Evolutionary conservation across 64 coral and sea anemone genomes (phyloP).

Genomic region (Hydrozoanthus tunicans): DNA sequence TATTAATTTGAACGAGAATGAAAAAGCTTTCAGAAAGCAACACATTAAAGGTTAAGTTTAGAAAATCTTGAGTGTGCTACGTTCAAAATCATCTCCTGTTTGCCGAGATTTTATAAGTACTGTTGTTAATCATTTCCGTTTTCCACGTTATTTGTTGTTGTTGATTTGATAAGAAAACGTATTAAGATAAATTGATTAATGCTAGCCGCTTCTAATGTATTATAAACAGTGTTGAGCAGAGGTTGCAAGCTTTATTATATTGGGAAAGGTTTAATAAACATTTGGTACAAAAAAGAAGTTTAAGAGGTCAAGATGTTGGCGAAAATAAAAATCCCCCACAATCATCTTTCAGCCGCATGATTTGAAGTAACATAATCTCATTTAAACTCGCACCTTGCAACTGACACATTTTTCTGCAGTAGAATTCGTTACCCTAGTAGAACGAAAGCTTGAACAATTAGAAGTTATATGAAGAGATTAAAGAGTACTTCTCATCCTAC

Average conservation of each 20-base stretch:
- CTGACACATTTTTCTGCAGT: slow-evolving; percentile 9
- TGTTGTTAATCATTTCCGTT: slow-evolving; percentile 37
- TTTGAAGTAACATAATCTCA: neutral
- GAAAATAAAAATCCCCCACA: neutral
- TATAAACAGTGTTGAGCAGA: slow-evolving; percentile 12
- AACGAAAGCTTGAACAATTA: neutral
- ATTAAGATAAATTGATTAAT: slow-evolving; percentile 31
- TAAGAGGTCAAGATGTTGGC: neutral
- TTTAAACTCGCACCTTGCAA: neutral
- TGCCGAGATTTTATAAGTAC: neutral
- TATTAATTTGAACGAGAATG: neutral
- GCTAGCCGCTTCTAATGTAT: slow-evolving; percentile 3
- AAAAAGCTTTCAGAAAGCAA: neutral
- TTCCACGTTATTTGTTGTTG: neutral
- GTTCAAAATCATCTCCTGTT: neutral
- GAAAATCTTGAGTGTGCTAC: too few relatives aligned
- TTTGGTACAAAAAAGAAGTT: neutral
- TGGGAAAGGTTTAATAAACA: neutral
- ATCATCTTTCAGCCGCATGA: neutral
- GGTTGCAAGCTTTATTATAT: neutral
- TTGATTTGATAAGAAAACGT: slow-evolving; percentile 6
- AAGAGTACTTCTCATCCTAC: neutral
- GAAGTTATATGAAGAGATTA: neutral
- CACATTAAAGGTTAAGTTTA: neutral
- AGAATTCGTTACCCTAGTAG: neutral